Evolutionary conservation across 2,888 invertebrate species (phyloP), one percentile per base, ranked within the genome.

Genomic region (Abscondita cerata): DNA sequence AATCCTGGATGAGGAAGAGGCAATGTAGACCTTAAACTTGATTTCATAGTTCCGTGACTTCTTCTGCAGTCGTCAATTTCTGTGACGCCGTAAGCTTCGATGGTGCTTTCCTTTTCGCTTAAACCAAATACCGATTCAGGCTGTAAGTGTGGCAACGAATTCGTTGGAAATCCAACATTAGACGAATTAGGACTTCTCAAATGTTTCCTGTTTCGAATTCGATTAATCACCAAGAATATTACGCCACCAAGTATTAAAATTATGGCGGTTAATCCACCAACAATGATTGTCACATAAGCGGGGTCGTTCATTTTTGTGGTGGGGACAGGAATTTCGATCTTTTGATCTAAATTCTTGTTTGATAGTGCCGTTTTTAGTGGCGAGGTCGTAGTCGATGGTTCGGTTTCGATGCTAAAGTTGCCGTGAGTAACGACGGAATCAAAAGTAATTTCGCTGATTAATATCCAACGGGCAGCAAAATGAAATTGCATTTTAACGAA

Each of bases 391-490:
- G 83, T 78, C 0, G 86, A 84, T 47, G 87, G 86, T 13, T 84
- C 82, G 38, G 84, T 83, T 75, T 92, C 92, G 2, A 85, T 83
- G 1, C 88, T 87, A 80, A 92, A 89, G 80, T 92, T 92, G 9
- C 89, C 89, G 76, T 88, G 88, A 0, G 89, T 88, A 31, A 88
- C 82, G 60, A 87, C 88, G 83, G 95, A 95, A 73, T 90, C 90
- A 77, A 96, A 96, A 57, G 90, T 88, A 66, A 96, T 85, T 81
- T 96, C 96, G 79, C 94, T 94, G 75, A 96, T 87, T 81, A 96
- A 88, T 72, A 96, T 89, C 95, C 96, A 96, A 67, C 89, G 86
- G 6, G 92, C 87, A 2, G 92, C 90, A 78, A 95, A 95, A 71
- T 85, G 85, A 54, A 95, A 84, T 72, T 90, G 86, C 68, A 91